Evolutionary conservation across 2,888 invertebrate species (phyloP).

Genomic region (Eupeodes latifasciatus): DNA sequence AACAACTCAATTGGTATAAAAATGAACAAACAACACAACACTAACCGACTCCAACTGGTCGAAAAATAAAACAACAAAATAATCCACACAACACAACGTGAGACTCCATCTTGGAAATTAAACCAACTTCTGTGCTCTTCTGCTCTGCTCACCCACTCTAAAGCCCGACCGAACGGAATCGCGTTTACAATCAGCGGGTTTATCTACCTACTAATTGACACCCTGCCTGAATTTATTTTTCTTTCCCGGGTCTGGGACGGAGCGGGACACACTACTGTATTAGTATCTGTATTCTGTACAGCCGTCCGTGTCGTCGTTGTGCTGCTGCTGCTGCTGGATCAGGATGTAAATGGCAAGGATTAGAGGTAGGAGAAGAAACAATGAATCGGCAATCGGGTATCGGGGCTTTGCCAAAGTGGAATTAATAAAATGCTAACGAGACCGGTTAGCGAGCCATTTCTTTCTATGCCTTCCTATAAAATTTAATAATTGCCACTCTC

Average conservation of each 20-base stretch:
- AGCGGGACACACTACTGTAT: too few species aligned
- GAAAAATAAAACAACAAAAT: conserved; percentile 36
- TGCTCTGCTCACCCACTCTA: conserved; percentile 35
- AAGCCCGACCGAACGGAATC: conserved; percentile 3
- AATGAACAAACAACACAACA: conserved; percentile 29
- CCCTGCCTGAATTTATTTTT: conserved; percentile 59
- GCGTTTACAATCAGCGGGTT: conserved; percentile 61
- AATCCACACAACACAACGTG: background rate
- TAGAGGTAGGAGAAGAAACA: conserved; percentile 20
- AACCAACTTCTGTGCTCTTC: conserved; percentile 32
- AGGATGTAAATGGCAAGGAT: conserved; percentile 4
- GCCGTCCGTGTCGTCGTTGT: background rate
- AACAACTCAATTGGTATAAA: conserved; percentile 64
- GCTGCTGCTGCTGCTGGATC: background rate
- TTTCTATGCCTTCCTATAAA: conserved; percentile 55
- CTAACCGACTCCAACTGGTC: conserved; percentile 48
- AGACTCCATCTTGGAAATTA: conserved; percentile 74
- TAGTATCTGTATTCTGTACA: too few species aligned
- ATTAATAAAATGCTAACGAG: conserved; percentile 74
- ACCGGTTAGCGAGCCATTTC: conserved; percentile 71
- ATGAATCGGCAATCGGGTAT: conserved; percentile 38
- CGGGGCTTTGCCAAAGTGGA: conserved; percentile 63
- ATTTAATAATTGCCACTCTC: conserved; percentile 43
- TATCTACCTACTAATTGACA: conserved; percentile 74
- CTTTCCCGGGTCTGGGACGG: conserved; percentile 7